phyloP scores from a whole-genome alignment of 1,140 invertebrate genomes.

The Goniozus legneri region DNA sequence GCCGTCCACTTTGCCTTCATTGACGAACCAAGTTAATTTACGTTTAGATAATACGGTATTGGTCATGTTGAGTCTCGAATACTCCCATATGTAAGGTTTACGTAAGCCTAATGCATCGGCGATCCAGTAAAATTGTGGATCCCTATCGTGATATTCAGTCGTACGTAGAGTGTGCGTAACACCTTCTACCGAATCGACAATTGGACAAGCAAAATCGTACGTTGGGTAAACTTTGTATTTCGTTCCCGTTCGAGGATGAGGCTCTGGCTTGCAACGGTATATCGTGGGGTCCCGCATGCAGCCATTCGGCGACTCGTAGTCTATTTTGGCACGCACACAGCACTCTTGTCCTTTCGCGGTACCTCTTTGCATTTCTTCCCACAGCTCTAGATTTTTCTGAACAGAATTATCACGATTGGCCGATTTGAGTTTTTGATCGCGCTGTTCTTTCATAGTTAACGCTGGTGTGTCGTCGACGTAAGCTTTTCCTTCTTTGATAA shows the following conservation, averaged over 20 bases:
- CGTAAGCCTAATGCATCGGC: conserved; percentile 81
- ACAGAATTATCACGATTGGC: conserved; percentile 80
- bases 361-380: conserved; percentile 95
- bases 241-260: conserved; percentile 86
- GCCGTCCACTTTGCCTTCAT: conserved; percentile 89
- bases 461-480: conserved; percentile 96
- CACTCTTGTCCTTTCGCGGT: conserved; percentile 75
- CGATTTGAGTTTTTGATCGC: conserved; percentile 86
- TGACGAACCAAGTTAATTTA: conserved; percentile 97
- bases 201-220: conserved; percentile 99
- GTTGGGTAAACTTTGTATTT: conserved; percentile 99
- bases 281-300: conserved; percentile 99
- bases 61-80: conserved; percentile 90
- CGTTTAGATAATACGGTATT: conserved; percentile 97
- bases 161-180: conserved; percentile 97
- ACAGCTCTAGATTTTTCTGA: conserved; percentile 83
- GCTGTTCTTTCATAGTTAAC: conserved; percentile 90
- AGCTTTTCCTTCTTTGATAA: conserved; percentile 85
- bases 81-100: conserved; percentile 94
- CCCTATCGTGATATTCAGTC: conserved; percentile 97
- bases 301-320: conserved; percentile 95
- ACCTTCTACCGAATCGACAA: conserved; percentile 95
- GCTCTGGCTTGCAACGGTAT: conserved; percentile 95
- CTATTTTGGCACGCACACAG: conserved; percentile 96
- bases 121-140: conserved; percentile 98